phyloP scores from a whole-genome alignment of 2,113 vertebrate genomes.

The Cathartes aura region DNA sequence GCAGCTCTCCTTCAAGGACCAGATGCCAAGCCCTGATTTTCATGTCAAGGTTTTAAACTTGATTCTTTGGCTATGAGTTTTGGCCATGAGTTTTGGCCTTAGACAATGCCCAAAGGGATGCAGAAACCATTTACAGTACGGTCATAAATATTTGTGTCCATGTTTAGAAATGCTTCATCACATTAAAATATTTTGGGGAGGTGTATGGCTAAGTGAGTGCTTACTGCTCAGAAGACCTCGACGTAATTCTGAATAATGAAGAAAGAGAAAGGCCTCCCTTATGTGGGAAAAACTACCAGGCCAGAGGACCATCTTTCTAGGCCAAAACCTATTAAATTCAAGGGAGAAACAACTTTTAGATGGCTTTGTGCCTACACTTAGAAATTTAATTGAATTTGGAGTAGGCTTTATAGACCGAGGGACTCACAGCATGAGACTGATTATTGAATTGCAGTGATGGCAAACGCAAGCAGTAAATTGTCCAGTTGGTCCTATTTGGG shows the following conservation, averaged over 20 bases:
- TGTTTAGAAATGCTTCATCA: constrained; percentile 7
- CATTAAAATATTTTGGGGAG: not conserved
- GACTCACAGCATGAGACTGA: constrained; percentile 26
- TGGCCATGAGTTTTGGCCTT: not conserved
- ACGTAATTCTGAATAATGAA: not conserved
- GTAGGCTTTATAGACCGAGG: not conserved
- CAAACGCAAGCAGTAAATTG: not conserved
- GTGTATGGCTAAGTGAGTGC: not conserved
- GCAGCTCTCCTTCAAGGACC: not conserved
- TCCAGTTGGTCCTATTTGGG: not conserved
- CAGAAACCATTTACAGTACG: not conserved
- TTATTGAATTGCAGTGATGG: constrained; percentile 28
- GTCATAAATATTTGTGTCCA: not conserved
- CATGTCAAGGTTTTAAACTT: not conserved
- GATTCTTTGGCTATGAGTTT: not conserved
- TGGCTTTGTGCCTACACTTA: constrained; percentile 51
- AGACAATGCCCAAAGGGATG: not conserved
- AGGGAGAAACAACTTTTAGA: constrained; percentile 45
- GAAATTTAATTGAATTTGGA: constrained; percentile 63
- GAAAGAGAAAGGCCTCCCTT: not conserved
- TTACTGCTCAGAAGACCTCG: not conserved
- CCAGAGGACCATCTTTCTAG: not conserved
- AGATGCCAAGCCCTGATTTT: not conserved
- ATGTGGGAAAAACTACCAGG: not conserved
- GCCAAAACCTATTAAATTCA: constrained; percentile 56